A percentile compares a stretch with the other conserved stretches of the same genome.
Conservation (phyloP, 2,113 vertebrate species). For the Mungos mungo region DNA sequence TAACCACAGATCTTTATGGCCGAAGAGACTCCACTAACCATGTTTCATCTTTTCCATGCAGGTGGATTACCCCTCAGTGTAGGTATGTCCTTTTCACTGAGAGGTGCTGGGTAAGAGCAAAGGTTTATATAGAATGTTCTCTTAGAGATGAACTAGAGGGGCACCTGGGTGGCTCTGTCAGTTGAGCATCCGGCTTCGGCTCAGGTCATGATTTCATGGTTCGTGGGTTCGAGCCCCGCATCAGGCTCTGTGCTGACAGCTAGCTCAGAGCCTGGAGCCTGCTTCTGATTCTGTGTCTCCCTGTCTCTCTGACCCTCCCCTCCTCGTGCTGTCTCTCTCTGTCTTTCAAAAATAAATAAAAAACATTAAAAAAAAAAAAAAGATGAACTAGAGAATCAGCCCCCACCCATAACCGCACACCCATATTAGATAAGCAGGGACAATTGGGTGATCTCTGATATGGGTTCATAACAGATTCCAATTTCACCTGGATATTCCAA, state of each 20-base stretch:
- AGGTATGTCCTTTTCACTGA: conserved; percentile 27
- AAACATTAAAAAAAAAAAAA: too few species aligned
- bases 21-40: background rate
- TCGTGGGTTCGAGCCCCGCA: too few species aligned
- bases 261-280: too few species aligned
- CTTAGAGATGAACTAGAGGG: conserved; percentile 24
- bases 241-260: too few species aligned
- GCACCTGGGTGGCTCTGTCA: too few species aligned
- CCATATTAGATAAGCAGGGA: background rate
- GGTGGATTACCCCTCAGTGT: background rate
- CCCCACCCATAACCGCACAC: background rate
- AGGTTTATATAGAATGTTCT: conserved; percentile 28
- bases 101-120: background rate
- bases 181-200: too few species aligned
- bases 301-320: too few species aligned
- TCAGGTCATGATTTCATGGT: too few species aligned
- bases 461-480: background rate
- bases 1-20: conserved; percentile 14
- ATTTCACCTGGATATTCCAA: conserved; percentile 34
- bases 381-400: conserved; percentile 42
- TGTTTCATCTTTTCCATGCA: background rate
- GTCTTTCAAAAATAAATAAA: too few species aligned
- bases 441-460: background rate
- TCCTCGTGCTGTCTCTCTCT: too few species aligned
- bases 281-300: too few species aligned